Conservation (phyloP, 2,797 vertebrate genomes). For the Micrastur ruficollis region DNA sequence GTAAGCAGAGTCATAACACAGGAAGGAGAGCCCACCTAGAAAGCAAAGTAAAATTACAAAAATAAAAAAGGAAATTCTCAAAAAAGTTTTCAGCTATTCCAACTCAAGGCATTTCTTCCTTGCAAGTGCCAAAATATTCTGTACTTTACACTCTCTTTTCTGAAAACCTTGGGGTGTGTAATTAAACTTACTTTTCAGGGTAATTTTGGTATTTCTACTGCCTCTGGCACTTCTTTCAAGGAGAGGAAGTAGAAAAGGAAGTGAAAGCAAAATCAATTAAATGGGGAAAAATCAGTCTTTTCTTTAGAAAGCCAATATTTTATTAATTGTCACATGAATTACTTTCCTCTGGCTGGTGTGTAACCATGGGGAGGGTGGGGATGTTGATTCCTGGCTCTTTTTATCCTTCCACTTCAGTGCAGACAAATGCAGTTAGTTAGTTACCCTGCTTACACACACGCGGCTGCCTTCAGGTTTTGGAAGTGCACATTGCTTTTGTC, state of each 20-base stretch:
- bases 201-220: neutral
- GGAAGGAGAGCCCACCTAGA: neutral
- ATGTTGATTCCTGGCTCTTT: neutral
- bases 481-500: neutral
- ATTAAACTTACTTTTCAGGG: constrained; percentile 3
- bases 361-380: neutral
- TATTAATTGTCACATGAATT: neutral
- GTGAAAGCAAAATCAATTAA: neutral
- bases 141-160: neutral
- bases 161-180: neutral
- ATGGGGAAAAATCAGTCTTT: neutral
- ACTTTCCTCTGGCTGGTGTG: neutral
- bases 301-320: neutral
- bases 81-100: neutral
- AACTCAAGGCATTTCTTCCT: neutral
- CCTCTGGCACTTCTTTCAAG: neutral
- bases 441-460: neutral
- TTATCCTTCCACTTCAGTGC: neutral
- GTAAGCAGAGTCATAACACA: neutral
- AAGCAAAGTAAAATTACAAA: neutral
- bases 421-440: neutral
- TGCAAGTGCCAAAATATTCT: neutral
- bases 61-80: neutral
- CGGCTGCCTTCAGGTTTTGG: accelerated
- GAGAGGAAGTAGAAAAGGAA: neutral